phyloP scores from a whole-genome alignment of 2,888 invertebrate genomes.

The Pterobdella sp. region DNA sequence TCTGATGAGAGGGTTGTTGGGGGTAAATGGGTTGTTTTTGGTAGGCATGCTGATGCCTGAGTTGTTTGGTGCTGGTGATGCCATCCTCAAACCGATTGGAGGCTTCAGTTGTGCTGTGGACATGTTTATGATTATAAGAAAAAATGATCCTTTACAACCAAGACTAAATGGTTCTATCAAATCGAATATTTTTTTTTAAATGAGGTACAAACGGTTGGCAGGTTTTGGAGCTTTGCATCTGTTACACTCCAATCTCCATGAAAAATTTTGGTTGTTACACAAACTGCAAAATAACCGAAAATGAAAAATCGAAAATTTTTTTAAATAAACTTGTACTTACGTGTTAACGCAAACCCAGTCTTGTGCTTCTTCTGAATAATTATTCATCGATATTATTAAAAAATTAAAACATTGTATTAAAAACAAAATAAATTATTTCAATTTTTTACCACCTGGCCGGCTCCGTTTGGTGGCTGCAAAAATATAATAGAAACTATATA shows the following conservation, averaged over 20 bases:
- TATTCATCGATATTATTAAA: too few relatives aligned
- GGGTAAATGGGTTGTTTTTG: not conserved
- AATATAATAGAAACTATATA: not conserved
- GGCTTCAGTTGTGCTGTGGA: conserved; percentile 3
- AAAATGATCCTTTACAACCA: too few relatives aligned
- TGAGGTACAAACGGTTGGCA: not conserved
- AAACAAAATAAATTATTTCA: not conserved
- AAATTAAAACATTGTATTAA: not conserved
- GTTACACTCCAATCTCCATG: conserved; percentile 89
- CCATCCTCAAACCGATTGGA: not conserved
- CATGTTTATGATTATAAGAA: not conserved
- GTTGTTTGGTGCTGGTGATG: not conserved
- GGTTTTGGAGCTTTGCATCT: conserved; percentile 66
- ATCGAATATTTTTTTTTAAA: too few relatives aligned
- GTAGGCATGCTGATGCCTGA: not conserved
- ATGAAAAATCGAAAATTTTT: not conserved
- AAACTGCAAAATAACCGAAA: not conserved
- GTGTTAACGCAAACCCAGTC: conserved; percentile 56
- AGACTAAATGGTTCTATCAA: too few relatives aligned
- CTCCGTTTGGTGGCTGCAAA: not conserved
- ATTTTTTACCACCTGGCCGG: not conserved
- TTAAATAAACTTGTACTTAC: conserved; percentile 4
- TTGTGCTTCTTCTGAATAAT: conserved; percentile 27
- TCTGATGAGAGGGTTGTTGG: conserved; percentile 7
- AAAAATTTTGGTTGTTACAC: conserved; percentile 68